Percentiles rank a stretch among this genome's conserved stretches.
phyloP scores from a whole-genome alignment of 2,888 invertebrate species.

The Drosophila sordidula region DNA sequence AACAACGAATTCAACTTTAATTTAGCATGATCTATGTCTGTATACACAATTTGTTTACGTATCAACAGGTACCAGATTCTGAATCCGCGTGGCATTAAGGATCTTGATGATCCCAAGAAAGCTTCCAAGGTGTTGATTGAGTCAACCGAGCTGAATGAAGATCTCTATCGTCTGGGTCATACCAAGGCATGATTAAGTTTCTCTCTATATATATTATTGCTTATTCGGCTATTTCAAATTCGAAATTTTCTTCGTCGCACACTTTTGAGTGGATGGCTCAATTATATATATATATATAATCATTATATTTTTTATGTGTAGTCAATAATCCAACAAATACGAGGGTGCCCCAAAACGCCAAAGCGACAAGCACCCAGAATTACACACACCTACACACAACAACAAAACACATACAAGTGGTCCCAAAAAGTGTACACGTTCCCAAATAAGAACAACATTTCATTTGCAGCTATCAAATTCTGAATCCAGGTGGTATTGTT shows the following conservation, averaged over 20 bases:
- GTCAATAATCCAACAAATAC: conserved; percentile 63
- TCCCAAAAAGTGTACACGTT: conserved; percentile 40
- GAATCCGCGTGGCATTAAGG: conserved; percentile 94
- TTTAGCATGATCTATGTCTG: conserved; percentile 51
- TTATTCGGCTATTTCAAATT: conserved; percentile 53
- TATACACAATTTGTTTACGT: conserved; percentile 34
- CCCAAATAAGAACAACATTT: conserved; percentile 32
- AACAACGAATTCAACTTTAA: not conserved
- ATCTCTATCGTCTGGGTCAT: conserved; percentile 98
- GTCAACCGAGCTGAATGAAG: conserved; percentile 92
- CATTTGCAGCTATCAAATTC: conserved; percentile 97
- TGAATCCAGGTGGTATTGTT: conserved; percentile 95
- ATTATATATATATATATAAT: conserved; percentile 20
- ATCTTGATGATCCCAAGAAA: conserved; percentile 92
- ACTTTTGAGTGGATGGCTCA: conserved; percentile 75
- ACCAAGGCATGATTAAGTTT: conserved; percentile 94
- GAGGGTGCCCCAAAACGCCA: conserved; percentile 44
- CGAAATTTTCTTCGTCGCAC: conserved; percentile 53
- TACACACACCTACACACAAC: conserved; percentile 18
- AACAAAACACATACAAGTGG: conserved; percentile 44
- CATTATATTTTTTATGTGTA: conserved; percentile 30
- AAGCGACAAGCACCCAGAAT: conserved; percentile 38
- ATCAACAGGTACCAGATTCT: conserved; percentile 97
- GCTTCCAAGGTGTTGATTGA: conserved; percentile 93
- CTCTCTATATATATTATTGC: conserved; percentile 27